Evolutionary conservation across 2,113 vertebrate genomes (phyloP).

Genomic region (Myocastor coypus): DNA sequence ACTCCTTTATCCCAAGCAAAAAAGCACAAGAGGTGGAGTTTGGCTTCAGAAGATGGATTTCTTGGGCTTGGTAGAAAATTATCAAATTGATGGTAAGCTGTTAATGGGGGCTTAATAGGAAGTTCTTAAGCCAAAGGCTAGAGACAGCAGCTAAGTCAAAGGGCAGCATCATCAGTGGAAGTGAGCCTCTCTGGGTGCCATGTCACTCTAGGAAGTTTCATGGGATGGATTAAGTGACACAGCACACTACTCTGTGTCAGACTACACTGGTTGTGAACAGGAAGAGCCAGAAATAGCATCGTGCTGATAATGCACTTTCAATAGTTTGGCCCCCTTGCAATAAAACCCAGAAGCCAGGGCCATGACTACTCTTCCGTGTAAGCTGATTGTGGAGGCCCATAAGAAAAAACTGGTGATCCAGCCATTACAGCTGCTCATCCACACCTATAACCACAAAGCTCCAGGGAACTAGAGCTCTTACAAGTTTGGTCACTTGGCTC

Average conservation of each 20-base stretch:
- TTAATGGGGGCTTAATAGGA: neutral
- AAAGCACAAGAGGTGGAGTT: constrained; percentile 79
- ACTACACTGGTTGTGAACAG: neutral
- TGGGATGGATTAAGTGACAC: neutral
- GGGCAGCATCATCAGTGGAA: neutral
- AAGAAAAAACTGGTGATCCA: neutral
- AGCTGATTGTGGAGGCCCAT: neutral
- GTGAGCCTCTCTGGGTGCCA: neutral
- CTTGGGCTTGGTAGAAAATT: constrained; percentile 50
- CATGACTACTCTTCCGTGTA: neutral
- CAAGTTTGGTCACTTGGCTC: neutral
- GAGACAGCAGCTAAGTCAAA: constrained; percentile 20
- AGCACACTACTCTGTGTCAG: neutral
- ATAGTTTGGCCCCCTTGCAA: neutral
- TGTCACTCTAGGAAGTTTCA: neutral
- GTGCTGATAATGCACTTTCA: neutral
- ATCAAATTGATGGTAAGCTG: neutral
- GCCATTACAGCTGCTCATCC: neutral
- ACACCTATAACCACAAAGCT: neutral
- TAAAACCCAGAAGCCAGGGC: neutral
- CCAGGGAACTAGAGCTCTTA: neutral
- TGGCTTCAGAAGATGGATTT: constrained; percentile 78
- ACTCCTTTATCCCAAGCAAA: constrained; percentile 79
- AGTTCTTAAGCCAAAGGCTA: constrained; percentile 34
- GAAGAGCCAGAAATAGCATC: neutral